phyloP scores from a whole-genome alignment of 2,797 vertebrate species.

The Takifugu rubripes region DNA sequence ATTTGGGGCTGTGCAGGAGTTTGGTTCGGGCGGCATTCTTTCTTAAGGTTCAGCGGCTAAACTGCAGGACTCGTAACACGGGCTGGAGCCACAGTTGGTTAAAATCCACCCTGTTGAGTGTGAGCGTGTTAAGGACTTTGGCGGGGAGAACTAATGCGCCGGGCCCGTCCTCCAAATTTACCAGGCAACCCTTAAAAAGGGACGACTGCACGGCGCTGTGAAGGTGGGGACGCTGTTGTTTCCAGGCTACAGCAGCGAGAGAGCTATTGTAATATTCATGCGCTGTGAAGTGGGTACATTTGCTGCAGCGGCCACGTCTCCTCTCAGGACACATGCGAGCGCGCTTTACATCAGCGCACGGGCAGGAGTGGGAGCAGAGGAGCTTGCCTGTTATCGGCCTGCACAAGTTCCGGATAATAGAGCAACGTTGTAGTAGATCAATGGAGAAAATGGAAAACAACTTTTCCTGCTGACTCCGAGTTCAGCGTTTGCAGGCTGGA shows the following conservation, averaged over 20 bases:
- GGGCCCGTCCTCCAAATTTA: constrained; percentile 35
- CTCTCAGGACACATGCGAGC: constrained; percentile 7
- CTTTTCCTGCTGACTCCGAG: neutral
- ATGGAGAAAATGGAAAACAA: neutral
- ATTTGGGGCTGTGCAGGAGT: constrained; percentile 14
- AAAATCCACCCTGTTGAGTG: constrained; percentile 12
- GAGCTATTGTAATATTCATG: constrained; percentile 55
- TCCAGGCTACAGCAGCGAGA: constrained; percentile 49
- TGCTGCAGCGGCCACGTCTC: constrained; percentile 12
- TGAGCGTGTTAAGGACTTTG: constrained; percentile 31
- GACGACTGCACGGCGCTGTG: constrained; percentile 1
- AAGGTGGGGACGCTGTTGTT: constrained; percentile 40
- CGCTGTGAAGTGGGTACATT: constrained; percentile 43
- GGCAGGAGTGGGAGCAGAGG: too few relatives aligned
- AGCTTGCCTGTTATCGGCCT: too few relatives aligned
- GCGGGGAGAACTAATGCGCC: constrained; percentile 38
- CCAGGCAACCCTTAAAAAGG: constrained; percentile 58
- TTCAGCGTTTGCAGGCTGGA: too few relatives aligned
- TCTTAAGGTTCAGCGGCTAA: neutral
- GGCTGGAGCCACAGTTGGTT: neutral
- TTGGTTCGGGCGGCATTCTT: neutral
- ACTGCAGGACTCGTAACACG: neutral
- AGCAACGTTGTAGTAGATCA: neutral
- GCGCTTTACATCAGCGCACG: neutral
- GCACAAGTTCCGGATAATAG: too few relatives aligned